Evolutionary conservation across 2,797 vertebrate genomes (phyloP).

Genomic region (Pteronotus mesoamericanus): DNA sequence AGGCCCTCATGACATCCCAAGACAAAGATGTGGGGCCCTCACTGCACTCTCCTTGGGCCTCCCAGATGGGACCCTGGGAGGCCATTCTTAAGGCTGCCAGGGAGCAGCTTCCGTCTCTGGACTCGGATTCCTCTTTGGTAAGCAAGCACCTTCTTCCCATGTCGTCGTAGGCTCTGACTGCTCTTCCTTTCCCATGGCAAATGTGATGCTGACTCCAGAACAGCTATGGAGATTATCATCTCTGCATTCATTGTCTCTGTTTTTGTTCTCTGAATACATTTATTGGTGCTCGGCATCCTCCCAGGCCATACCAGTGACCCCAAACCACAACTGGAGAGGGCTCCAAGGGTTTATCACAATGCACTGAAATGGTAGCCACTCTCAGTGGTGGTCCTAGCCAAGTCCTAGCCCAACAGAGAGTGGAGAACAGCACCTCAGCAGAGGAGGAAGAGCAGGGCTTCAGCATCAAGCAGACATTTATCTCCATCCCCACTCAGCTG

Average conservation of each 20-base stretch:
- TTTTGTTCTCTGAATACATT: neutral
- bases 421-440: neutral
- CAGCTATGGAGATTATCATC: neutral
- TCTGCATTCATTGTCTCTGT: neutral
- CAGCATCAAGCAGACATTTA: neutral
- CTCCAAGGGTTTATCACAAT: neutral
- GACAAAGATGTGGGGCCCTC: constrained; percentile 2
- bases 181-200: neutral
- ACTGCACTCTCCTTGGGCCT: neutral
- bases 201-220: neutral
- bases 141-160: constrained; percentile 43
- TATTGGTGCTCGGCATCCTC: neutral
- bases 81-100: constrained; percentile 81
- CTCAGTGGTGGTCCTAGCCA: neutral
- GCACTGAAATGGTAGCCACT: neutral
- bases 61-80: constrained; percentile 71
- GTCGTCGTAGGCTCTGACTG: neutral
- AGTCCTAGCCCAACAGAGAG: neutral
- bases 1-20: constrained; percentile 73
- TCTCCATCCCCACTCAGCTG: neutral
- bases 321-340: neutral
- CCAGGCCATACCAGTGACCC: neutral
- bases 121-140: constrained; percentile 82
- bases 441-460: neutral
- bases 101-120: constrained; percentile 84